Evolutionary conservation across 1,140 invertebrate genomes (phyloP).

Genomic region (Spodoptera frugiperda): DNA sequence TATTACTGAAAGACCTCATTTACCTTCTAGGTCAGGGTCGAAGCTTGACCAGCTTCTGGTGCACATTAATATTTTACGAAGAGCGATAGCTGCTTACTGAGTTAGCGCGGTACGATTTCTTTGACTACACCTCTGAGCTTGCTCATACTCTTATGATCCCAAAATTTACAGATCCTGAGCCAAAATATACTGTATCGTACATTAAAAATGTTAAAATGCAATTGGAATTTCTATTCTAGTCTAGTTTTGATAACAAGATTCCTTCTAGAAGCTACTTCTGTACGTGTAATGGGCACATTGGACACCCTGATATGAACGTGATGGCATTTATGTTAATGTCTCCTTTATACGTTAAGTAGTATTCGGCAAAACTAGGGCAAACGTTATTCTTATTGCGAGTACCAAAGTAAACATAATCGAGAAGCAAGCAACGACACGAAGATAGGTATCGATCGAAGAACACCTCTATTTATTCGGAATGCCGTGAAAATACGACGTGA

Average conservation of each 20-base stretch:
- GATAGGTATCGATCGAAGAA: conserved; percentile 13
- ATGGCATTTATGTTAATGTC: not conserved
- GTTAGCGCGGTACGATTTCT: too few relatives aligned
- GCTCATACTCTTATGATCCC: too few relatives aligned
- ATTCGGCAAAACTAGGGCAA: not conserved
- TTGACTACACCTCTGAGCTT: too few relatives aligned
- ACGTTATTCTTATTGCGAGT: not conserved
- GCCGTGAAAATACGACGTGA: conserved; percentile 28
- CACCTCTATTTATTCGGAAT: conserved; percentile 13
- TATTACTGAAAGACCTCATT: too few relatives aligned
- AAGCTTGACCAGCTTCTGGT: too few relatives aligned
- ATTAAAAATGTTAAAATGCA: not conserved
- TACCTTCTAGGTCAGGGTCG: too few relatives aligned
- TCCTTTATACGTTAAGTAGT: not conserved
- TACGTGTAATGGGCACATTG: not conserved
- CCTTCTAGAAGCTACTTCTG: not conserved
- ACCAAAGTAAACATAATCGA: conserved; percentile 9
- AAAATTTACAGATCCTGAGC: too few relatives aligned
- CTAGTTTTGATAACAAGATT: not conserved
- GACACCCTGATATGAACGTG: not conserved
- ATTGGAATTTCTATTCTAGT: not conserved
- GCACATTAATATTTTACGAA: too few relatives aligned
- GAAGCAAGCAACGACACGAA: not conserved
- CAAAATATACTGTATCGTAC: too few relatives aligned
- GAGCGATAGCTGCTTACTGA: too few relatives aligned